phyloP scores from a whole-genome alignment of 2,888 invertebrate species.

The Euzetes globulus region DNA sequence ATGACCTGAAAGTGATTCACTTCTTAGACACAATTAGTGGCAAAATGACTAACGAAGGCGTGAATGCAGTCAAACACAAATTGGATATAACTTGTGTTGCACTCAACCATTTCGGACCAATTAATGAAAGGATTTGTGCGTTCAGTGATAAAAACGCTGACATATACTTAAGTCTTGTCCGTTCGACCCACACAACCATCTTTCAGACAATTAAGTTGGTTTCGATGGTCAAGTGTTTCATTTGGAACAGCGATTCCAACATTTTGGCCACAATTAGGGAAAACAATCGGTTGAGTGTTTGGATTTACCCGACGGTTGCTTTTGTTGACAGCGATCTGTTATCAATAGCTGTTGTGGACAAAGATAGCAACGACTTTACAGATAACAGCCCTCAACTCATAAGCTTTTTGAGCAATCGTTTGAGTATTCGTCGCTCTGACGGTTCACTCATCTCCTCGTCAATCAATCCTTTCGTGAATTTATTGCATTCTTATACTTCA shows the following conservation, averaged over 20 bases:
- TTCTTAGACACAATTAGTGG: constrained; percentile 73
- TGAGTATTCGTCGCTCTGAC: constrained; percentile 75
- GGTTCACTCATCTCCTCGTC: constrained; percentile 72
- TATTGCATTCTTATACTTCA: constrained; percentile 61
- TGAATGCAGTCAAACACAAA: constrained; percentile 43
- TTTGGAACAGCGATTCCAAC: constrained; percentile 68
- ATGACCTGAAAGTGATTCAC: constrained; percentile 74
- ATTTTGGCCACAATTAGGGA: constrained; percentile 72
- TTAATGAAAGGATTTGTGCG: constrained; percentile 71
- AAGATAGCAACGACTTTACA: constrained; percentile 57
- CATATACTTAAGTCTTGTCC: constrained; percentile 63
- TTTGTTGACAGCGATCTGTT: constrained; percentile 65
- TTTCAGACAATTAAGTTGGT: constrained; percentile 66
- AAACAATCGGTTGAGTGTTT: constrained; percentile 61
- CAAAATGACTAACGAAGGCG: constrained; percentile 9
- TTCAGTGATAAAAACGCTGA: constrained; percentile 82
- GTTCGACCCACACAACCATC: constrained; percentile 57
- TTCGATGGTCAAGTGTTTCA: constrained; percentile 58
- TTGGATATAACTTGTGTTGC: constrained; percentile 72
- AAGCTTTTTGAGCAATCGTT: constrained; percentile 72
- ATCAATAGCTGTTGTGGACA: constrained; percentile 53
- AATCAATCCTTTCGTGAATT: constrained; percentile 60
- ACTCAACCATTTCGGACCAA: constrained; percentile 65
- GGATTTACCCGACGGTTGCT: constrained; percentile 69
- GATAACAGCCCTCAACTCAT: constrained; percentile 75